Conservation (phyloP, 1,140 invertebrate species). For the Arion vulgaris region DNA sequence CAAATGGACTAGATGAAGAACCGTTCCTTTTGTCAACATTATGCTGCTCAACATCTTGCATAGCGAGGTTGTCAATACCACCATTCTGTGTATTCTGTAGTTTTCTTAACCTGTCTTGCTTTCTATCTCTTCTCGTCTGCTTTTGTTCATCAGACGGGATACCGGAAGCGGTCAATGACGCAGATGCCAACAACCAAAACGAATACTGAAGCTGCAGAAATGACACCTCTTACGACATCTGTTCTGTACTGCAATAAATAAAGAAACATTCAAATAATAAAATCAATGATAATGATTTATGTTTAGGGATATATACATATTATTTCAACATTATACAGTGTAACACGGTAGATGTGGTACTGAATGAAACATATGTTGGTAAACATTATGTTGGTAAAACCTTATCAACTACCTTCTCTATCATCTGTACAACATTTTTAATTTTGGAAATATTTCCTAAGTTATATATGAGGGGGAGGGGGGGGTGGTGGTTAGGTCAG, state of each 20-base stretch:
- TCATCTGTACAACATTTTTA: no score
- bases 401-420: no score
- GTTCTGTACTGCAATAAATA: conserved; percentile 4
- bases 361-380: no score
- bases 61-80: background rate
- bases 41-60: background rate
- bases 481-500: no score
- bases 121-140: background rate
- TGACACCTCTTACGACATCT: background rate
- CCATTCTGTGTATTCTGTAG: background rate
- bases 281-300: background rate
- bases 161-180: conserved; percentile 25
- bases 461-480: no score
- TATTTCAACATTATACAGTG: no score
- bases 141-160: background rate
- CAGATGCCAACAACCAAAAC: background rate
- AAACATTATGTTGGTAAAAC: no score
- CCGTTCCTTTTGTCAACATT: background rate
- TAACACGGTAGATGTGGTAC: no score
- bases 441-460: no score
- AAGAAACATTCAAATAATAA: background rate
- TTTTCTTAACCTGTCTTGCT: background rate
- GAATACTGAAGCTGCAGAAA: background rate
- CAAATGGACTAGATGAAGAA: background rate
- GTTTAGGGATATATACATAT: no score